These are phyloP conservation scores for Acleris holmiana DNA, from an alignment of 2,888 invertebrate species.

Conservation along the genomic window DNA sequence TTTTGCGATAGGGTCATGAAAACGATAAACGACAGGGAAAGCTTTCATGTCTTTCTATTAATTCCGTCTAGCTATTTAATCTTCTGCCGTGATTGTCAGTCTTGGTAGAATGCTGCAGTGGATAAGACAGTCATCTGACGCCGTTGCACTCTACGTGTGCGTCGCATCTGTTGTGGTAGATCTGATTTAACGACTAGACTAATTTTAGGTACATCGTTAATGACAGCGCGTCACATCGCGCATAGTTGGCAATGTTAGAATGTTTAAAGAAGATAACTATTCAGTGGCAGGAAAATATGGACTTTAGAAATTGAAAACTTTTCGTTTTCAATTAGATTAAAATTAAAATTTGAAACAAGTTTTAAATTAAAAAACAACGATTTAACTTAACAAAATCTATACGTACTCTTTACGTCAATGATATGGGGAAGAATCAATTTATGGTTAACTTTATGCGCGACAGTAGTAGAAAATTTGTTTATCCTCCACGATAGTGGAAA, in stretches of 20 bases:
- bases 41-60: too few species aligned
- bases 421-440: too few species aligned
- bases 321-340: too few species aligned
- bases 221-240: neutral
- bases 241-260: constrained; percentile 16
- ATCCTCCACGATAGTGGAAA: neutral
- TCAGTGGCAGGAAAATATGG: too few species aligned
- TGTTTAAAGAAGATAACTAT: neutral
- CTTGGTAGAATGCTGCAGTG: neutral
- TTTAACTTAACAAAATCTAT: too few species aligned
- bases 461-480: neutral
- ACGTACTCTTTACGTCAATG: too few species aligned
- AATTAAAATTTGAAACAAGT: too few species aligned
- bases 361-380: too few species aligned
- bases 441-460: neutral
- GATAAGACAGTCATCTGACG: neutral
- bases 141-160: neutral
- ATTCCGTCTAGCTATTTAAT: too few species aligned
- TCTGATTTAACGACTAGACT: neutral
- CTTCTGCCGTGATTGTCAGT: too few species aligned
- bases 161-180: constrained; percentile 1
- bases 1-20: constrained; percentile 2
- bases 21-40: too few species aligned
- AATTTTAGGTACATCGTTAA: constrained; percentile 16
- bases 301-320: too few species aligned